Evolutionary conservation across 2,797 vertebrate genomes (phyloP).

Genomic region (Melanotaenia boesemani): DNA sequence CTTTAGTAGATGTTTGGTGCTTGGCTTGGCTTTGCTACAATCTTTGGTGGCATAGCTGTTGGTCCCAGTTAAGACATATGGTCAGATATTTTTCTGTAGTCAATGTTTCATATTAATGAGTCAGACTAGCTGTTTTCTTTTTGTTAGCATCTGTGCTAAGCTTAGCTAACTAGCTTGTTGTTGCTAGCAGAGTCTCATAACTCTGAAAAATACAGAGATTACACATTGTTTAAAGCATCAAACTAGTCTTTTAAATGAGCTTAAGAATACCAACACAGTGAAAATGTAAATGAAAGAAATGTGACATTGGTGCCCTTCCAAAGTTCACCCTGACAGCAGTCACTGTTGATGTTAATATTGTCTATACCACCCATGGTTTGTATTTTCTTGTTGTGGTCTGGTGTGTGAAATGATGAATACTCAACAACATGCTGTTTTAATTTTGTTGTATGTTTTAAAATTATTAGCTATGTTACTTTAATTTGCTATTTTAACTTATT

Average conservation of each 20-base stretch:
- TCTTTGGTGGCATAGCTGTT: background rate
- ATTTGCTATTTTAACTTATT: slow-evolving; percentile 41
- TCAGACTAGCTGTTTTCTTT: background rate
- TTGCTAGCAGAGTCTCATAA: background rate
- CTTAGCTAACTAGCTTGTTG: background rate
- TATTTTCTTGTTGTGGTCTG: slow-evolving; percentile 67
- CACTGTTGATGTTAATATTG: slow-evolving; percentile 60
- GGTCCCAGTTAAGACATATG: background rate
- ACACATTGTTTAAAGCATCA: background rate
- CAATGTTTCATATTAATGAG: background rate
- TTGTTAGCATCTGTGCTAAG: background rate
- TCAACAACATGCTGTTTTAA: slow-evolving; percentile 46
- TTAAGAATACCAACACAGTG: background rate
- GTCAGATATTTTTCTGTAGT: background rate
- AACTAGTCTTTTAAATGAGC: slow-evolving; percentile 13
- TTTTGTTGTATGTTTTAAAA: slow-evolving; percentile 55
- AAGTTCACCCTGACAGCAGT: background rate
- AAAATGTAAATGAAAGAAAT: slow-evolving; percentile 6
- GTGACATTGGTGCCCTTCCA: slow-evolving; percentile 13
- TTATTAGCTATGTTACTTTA: slow-evolving; percentile 43
- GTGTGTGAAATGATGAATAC: slow-evolving; percentile 61
- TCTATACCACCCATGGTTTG: slow-evolving; percentile 59
- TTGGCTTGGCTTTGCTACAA: background rate
- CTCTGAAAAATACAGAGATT: background rate
- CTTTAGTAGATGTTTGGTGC: background rate